Conservation (phyloP, 2,113 vertebrate genomes). For the Petrocephalus zakoni region DNA sequence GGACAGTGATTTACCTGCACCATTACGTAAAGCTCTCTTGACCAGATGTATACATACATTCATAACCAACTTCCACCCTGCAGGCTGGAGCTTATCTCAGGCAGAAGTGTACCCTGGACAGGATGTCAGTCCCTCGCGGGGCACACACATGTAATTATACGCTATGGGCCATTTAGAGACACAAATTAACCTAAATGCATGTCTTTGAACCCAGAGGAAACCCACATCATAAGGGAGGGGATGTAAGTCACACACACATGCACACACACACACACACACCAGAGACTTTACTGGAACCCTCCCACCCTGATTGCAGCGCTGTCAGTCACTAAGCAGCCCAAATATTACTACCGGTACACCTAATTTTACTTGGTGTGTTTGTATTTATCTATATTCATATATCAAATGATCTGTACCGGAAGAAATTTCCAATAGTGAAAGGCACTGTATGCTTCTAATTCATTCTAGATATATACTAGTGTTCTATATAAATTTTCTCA, state of each 20-base stretch:
- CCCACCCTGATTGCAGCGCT: background rate
- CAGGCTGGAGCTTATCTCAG: background rate
- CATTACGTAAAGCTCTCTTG: background rate
- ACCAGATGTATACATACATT: background rate
- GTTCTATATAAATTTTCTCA: background rate
- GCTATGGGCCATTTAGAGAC: background rate
- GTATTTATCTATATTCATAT: background rate
- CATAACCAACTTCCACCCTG: background rate
- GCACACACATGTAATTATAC: background rate
- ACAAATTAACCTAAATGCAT: background rate
- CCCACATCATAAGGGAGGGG: background rate
- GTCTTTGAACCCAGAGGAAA: conserved; percentile 2
- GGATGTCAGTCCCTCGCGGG: background rate
- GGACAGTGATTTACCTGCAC: background rate
- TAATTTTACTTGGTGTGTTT: background rate
- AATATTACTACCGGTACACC: background rate
- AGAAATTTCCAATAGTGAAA: background rate
- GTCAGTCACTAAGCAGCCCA: background rate
- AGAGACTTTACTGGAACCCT: background rate
- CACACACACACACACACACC: background rate
- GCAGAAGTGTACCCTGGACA: background rate
- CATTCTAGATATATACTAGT: background rate
- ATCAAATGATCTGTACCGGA: background rate
- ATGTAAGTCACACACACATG: background rate
- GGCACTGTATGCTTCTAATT: background rate